phyloP scores from a whole-genome alignment of 2,797 vertebrate species.

The Sebastes baramenuke region DNA sequence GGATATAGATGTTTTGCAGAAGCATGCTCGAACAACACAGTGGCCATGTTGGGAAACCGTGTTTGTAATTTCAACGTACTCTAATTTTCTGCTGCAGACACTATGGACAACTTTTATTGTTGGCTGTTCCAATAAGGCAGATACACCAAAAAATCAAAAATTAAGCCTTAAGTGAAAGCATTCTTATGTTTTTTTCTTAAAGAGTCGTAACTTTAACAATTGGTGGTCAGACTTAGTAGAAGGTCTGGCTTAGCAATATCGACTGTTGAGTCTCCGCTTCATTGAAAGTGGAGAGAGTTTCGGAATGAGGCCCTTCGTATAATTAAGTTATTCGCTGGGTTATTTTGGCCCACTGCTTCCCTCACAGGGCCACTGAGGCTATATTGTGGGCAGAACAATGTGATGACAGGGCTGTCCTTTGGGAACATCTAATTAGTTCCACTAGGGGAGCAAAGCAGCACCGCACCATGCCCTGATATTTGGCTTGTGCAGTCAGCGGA shows the following conservation, averaged over 20 bases:
- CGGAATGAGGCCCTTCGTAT: slow-evolving; percentile 39
- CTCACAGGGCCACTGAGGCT: slow-evolving; percentile 61
- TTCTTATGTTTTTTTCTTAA: background rate
- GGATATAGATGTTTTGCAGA: background rate
- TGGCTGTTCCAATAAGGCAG: background rate
- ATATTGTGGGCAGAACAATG: slow-evolving; percentile 78
- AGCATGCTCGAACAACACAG: background rate
- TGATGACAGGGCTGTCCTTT: slow-evolving; percentile 81
- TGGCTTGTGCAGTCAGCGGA: slow-evolving; percentile 81
- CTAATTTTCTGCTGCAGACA: background rate
- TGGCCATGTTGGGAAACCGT: background rate
- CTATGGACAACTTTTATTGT: background rate
- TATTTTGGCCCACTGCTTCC: slow-evolving; percentile 62
- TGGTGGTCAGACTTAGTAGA: background rate
- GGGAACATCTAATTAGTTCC: slow-evolving; percentile 84
- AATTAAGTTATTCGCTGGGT: slow-evolving; percentile 56
- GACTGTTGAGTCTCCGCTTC: slow-evolving; percentile 1
- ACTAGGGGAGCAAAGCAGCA: slow-evolving; percentile 79
- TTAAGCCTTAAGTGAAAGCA: background rate
- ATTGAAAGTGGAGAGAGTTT: slow-evolving; percentile 32
- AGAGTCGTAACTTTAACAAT: background rate
- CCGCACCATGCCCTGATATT: slow-evolving; percentile 79
- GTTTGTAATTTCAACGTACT: background rate
- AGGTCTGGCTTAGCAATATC: slow-evolving; percentile 10
- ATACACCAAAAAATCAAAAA: background rate